Conservation (phyloP, 2,797 vertebrate genomes). For the Lerista edwardsae region DNA sequence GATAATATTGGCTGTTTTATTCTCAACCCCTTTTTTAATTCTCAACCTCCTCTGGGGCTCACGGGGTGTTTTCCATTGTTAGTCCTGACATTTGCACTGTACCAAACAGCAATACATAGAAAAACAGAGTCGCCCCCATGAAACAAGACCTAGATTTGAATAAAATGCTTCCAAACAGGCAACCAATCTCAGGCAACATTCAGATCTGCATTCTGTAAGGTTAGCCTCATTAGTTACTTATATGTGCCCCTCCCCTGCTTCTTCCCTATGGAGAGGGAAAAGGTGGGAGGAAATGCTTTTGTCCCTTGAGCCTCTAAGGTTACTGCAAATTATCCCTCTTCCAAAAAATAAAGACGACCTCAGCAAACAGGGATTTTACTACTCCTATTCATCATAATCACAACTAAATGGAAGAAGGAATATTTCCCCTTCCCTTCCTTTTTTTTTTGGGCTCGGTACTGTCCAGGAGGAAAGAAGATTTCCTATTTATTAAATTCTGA, state of each 20-base stretch:
- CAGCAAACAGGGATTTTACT: conserved; percentile 50
- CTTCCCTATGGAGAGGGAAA: conserved; percentile 58
- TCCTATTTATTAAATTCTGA: conserved; percentile 43
- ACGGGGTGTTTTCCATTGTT: not conserved
- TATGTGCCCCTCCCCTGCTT: conserved; percentile 15
- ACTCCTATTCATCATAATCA: conserved; percentile 60
- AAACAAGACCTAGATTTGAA: not conserved
- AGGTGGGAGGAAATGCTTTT: conserved; percentile 48
- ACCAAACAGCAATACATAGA: not conserved
- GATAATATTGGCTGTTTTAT: too few relatives aligned
- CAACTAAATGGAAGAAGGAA: conserved; percentile 52
- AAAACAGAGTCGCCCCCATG: not conserved
- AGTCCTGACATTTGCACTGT: not conserved
- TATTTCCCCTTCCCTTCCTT: conserved; percentile 14
- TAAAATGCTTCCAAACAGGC: conserved; percentile 23
- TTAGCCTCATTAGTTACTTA: conserved; percentile 48
- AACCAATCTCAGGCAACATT: conserved; percentile 4
- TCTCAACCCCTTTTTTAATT: too few relatives aligned
- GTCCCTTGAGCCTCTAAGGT: conserved; percentile 57
- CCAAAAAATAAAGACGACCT: conserved; percentile 35
- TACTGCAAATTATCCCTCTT: conserved; percentile 48
- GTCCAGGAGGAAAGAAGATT: conserved; percentile 56
- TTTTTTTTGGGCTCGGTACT: conserved; percentile 36
- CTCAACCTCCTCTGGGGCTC: too few relatives aligned
- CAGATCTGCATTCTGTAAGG: conserved; percentile 35